phyloP scores from a whole-genome alignment of 2,888 invertebrate genomes.

The Polyommatus iphigenia region DNA sequence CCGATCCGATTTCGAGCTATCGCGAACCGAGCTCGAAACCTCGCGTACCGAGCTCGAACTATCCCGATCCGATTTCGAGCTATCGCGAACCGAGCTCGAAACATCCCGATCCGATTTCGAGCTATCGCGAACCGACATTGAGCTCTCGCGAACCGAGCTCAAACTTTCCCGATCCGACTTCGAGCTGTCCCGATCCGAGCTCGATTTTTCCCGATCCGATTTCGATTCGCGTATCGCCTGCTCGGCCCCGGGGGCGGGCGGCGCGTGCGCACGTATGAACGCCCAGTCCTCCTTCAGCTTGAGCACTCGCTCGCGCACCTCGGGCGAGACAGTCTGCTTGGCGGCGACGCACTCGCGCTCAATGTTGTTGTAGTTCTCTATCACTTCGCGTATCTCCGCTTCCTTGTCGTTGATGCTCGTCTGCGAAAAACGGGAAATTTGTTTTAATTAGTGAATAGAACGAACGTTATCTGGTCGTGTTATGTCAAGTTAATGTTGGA shows the following conservation, averaged over 20 bases:
- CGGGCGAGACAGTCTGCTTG: slow-evolving; percentile 66
- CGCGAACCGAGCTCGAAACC: slow-evolving; percentile 63
- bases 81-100: slow-evolving; percentile 18
- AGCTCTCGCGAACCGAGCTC: slow-evolving; percentile 48
- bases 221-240: slow-evolving; percentile 38
- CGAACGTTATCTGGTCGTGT: too few relatives aligned
- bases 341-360: slow-evolving; percentile 73
- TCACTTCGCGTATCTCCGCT: slow-evolving; percentile 81
- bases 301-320: slow-evolving; percentile 43
- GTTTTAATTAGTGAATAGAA: too few relatives aligned
- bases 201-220: slow-evolving; percentile 32
- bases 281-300: slow-evolving; percentile 42
- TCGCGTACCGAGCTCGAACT: slow-evolving; percentile 64
- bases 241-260: slow-evolving; percentile 23
- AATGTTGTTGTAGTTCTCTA: slow-evolving; percentile 83
- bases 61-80: slow-evolving; percentile 56
- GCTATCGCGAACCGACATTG: slow-evolving; percentile 32
- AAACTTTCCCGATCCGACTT: slow-evolving; percentile 75
- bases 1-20: slow-evolving; percentile 32
- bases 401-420: slow-evolving; percentile 75
- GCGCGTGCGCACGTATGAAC: slow-evolving; percentile 38
- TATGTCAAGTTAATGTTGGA: too few relatives aligned
- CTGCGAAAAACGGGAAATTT: slow-evolving; percentile 50
- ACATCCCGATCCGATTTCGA: slow-evolving; percentile 33
- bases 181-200: slow-evolving; percentile 59